Conservation (phyloP, 2,888 invertebrate genomes). For the Agrypnus murinus region DNA sequence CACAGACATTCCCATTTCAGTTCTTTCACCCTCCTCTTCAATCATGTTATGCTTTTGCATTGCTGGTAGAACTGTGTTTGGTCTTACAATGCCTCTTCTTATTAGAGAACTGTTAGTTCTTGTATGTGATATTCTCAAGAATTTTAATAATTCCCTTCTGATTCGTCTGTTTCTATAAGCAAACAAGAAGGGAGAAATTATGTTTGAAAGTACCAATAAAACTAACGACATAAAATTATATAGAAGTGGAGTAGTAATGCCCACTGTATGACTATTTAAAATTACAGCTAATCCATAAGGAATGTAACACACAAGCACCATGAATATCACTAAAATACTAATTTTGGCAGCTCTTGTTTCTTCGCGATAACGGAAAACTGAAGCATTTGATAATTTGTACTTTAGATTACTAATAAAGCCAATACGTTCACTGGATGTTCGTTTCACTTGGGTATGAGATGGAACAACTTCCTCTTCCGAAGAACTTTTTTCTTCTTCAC, state of each 20-base stretch:
- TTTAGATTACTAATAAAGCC: constrained; percentile 84
- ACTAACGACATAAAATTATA: constrained; percentile 75
- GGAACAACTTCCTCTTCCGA: constrained; percentile 13
- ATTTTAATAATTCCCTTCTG: constrained; percentile 73
- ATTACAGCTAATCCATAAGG: constrained; percentile 69
- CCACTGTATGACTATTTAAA: constrained; percentile 62
- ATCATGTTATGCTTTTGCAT: constrained; percentile 34
- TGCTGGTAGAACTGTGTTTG: constrained; percentile 21
- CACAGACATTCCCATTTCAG: constrained; percentile 32
- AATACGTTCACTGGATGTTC: constrained; percentile 74
- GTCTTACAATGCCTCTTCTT: constrained; percentile 23
- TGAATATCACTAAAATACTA: constrained; percentile 84
- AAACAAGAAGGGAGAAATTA: constrained; percentile 84
- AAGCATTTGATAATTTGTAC: constrained; percentile 88
- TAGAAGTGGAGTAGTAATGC: constrained; percentile 67
- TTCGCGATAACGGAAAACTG: constrained; percentile 88
- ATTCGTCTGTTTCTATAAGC: constrained; percentile 84
- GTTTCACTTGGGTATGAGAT: constrained; percentile 69
- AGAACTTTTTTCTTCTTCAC: constrained; percentile 28
- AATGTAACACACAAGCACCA: constrained; percentile 75
- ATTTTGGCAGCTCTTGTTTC: constrained; percentile 93
- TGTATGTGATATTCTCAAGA: constrained; percentile 71
- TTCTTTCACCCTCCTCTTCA: constrained; percentile 37
- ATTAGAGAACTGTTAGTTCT: constrained; percentile 53
- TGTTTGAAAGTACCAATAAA: constrained; percentile 76